Conservation (phyloP, 2,797 vertebrate species). For the Acanthurus tractus region DNA sequence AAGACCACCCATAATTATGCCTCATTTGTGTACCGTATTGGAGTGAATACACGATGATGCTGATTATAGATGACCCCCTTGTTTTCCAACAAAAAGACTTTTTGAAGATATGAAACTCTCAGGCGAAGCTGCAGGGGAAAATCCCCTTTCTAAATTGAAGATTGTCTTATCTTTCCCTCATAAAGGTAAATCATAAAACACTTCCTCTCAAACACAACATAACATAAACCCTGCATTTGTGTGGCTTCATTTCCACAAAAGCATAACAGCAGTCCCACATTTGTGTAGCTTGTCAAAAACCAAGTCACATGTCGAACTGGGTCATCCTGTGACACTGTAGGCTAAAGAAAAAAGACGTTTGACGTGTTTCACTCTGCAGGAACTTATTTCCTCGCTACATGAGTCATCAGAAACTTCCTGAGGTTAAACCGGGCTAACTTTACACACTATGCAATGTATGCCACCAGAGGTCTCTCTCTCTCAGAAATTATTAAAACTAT, state of each 20-base stretch:
- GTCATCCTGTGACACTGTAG: not conserved
- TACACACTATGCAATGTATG: too few species aligned
- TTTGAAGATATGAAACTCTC: too few species aligned
- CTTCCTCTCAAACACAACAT: not conserved
- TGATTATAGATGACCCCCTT: not conserved
- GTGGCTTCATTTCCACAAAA: not conserved
- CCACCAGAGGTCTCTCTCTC: too few species aligned
- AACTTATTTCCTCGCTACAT: not conserved
- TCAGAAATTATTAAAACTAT: too few species aligned
- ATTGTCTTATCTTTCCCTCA: not conserved
- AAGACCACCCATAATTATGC: slow-evolving; percentile 79
- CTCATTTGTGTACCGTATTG: slow-evolving; percentile 34
- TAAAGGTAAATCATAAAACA: not conserved
- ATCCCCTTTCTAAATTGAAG: too few species aligned
- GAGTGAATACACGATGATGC: not conserved
- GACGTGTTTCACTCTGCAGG: not conserved
- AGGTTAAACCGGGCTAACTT: not conserved
- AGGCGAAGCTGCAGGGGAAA: too few species aligned
- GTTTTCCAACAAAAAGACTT: not conserved
- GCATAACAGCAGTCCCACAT: not conserved
- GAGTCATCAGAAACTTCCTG: not conserved
- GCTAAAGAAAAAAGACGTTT: not conserved
- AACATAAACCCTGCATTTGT: not conserved
- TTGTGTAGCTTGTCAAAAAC: not conserved
- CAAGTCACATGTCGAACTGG: not conserved